Base-by-base conservation (phyloP, 2,113 vertebrate genomes). In the Caranx melampygus region DNA sequence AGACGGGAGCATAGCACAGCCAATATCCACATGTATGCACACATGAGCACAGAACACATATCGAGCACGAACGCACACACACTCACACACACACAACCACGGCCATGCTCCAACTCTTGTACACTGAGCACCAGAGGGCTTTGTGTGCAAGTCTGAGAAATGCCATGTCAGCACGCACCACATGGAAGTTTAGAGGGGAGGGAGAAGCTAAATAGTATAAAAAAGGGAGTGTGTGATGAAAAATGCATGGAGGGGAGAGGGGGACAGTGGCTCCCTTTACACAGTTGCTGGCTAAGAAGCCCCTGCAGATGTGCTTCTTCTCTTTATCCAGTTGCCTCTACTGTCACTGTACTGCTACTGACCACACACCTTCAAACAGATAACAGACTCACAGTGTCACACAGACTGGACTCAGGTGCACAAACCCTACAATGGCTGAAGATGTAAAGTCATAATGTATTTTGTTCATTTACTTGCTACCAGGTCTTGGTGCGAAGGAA, bases 91-190 rank as follows among this genome's bases (percentile, higher is more conserved):
- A 70, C 66, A 78, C 61, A 77, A 79, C 80, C 75, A 69, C 74
- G 7, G 67, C 78, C 58, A 63, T 31, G 75, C 79, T 84, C 82
- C 52, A 69, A 69, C 81, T 90, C 60, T 55, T 79, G 87, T 72
- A 87, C 83, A 81, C 77, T 33, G 61, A 89, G 81, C 80, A 92
- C 87, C 82, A 88, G 82, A 84, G 92, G 87, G 91, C 84, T 92
- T 89, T 90, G 89, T 92, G 89, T 83, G 87, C 77, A 5, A 85
- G 68, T 77, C 66, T 83, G 75, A 87, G 85, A 91, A 94, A 86
- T 82, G 91, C 83, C 82, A 78, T 81, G 90, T 94, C 92, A 93
- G 92, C 92, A 91, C 20, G 49, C 72, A 79, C 87, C 77, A 86
- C 81, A 90, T 84, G 80, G 89, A 92, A 87, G 90, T 85, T 90